Percentiles rank a stretch among this genome's conserved stretches.
phyloP scores from a whole-genome alignment of 2,888 invertebrate genomes.

The Halictus ligatus region DNA sequence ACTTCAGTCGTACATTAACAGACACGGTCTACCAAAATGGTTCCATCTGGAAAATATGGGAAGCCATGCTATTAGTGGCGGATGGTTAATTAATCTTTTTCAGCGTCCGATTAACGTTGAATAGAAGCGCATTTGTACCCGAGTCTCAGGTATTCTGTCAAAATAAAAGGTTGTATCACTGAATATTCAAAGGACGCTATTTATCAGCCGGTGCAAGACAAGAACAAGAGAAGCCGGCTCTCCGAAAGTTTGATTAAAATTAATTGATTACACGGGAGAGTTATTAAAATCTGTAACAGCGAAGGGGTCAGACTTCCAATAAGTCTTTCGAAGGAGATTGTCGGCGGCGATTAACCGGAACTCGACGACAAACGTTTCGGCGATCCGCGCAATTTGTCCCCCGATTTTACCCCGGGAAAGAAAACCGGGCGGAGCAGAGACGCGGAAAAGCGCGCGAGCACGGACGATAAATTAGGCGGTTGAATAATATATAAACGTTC shows the following conservation, averaged over 20 bases:
- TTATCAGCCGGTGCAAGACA: neutral
- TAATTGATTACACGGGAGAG: neutral
- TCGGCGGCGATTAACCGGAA: neutral
- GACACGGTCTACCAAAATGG: neutral
- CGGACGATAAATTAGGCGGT: slow-evolving; percentile 64
- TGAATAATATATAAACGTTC: slow-evolving; percentile 67
- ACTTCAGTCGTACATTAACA: neutral
- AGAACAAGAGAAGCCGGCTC: neutral
- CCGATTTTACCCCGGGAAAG: neutral
- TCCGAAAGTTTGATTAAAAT: neutral
- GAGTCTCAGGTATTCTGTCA: neutral
- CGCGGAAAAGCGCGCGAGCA: slow-evolving; percentile 23
- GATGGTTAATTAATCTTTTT: neutral
- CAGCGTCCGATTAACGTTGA: neutral
- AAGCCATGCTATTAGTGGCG: neutral
- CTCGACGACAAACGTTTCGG: slow-evolving; percentile 18
- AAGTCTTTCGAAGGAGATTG: neutral
- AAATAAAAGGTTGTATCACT: neutral
- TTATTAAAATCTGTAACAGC: slow-evolving; percentile 1
- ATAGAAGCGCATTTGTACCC: neutral
- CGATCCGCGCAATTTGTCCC: slow-evolving; percentile 37
- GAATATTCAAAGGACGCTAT: neutral
- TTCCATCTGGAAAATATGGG: neutral
- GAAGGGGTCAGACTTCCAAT: neutral
- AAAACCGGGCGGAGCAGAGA: slow-evolving; percentile 14